Conservation (phyloP, 2,797 vertebrate genomes). For the Rhinoraja longicauda region DNA sequence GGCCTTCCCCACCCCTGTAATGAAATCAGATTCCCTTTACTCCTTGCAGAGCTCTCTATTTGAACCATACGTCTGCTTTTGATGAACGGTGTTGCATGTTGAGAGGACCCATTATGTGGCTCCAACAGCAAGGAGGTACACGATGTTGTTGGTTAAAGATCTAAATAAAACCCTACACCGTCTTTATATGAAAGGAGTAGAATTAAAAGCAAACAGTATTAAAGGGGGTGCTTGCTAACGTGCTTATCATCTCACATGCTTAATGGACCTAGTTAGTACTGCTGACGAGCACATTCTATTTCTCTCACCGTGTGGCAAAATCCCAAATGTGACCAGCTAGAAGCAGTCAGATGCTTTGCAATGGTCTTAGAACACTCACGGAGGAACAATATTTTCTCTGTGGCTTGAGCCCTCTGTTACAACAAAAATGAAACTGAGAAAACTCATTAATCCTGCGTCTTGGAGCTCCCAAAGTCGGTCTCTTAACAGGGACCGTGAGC, state of each 20-base stretch:
- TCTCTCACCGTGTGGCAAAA: neutral
- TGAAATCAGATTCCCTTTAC: neutral
- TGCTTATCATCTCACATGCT: neutral
- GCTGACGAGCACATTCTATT: neutral
- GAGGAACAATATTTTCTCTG: neutral
- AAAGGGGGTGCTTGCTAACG: neutral
- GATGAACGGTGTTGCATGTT: neutral
- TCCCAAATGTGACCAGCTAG: neutral
- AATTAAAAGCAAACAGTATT: neutral
- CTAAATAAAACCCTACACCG: neutral
- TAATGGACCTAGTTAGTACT: neutral
- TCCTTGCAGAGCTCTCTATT: neutral
- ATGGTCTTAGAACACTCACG: neutral
- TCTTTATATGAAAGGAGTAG: neutral
- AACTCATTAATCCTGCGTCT: too few species aligned
- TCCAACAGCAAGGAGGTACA: neutral
- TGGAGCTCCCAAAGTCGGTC: too few species aligned
- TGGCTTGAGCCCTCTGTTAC: neutral
- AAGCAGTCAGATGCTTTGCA: conserved; percentile 17
- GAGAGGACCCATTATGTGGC: conserved; percentile 3
- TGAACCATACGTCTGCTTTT: neutral
- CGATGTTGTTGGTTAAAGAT: conserved; percentile 12
- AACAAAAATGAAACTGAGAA: neutral
- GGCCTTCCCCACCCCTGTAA: neutral
- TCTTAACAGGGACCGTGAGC: too few species aligned